A percentile compares a stretch with the other conserved stretches of the same genome.
Evolutionary conservation across 2,113 vertebrate species (phyloP).

Genomic region (Tupaia tana): DNA sequence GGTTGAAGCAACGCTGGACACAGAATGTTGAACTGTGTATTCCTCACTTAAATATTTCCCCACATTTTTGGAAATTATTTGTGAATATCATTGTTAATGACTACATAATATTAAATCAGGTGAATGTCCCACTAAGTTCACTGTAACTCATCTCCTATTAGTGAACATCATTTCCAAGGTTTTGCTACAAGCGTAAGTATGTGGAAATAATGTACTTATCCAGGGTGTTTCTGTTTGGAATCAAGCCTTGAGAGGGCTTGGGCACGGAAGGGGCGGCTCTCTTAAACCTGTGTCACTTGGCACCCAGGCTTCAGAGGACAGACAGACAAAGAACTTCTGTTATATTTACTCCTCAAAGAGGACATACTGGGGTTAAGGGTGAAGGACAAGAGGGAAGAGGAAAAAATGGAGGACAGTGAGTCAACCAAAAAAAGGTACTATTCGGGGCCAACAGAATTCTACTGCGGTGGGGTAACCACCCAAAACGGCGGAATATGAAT

Average conservation of each 20-base stretch:
- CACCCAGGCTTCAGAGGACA: not conserved
- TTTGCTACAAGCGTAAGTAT: not conserved
- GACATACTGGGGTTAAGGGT: too few relatives aligned
- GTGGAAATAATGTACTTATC: not conserved
- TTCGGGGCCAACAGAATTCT: not conserved
- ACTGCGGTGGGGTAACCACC: too few relatives aligned
- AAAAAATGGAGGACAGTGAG: not conserved
- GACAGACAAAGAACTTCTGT: not conserved
- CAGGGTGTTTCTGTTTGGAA: not conserved
- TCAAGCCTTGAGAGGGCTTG: not conserved
- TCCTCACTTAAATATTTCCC: not conserved
- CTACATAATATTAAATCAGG: not conserved
- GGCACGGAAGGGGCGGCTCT: not conserved
- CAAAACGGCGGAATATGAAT: fast-evolving
- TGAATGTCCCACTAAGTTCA: not conserved
- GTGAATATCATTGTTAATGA: slow-evolving; percentile 21
- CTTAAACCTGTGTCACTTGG: not conserved
- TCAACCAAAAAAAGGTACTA: not conserved
- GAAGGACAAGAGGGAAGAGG: not conserved
- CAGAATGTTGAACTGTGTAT: not conserved
- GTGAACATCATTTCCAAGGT: not conserved
- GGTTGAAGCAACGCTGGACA: not conserved
- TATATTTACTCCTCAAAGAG: not conserved
- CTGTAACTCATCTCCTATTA: not conserved
- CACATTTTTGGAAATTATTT: not conserved